Evolutionary conservation across 2,113 vertebrate species (phyloP).

Genomic region (Oreamnos americanus): DNA sequence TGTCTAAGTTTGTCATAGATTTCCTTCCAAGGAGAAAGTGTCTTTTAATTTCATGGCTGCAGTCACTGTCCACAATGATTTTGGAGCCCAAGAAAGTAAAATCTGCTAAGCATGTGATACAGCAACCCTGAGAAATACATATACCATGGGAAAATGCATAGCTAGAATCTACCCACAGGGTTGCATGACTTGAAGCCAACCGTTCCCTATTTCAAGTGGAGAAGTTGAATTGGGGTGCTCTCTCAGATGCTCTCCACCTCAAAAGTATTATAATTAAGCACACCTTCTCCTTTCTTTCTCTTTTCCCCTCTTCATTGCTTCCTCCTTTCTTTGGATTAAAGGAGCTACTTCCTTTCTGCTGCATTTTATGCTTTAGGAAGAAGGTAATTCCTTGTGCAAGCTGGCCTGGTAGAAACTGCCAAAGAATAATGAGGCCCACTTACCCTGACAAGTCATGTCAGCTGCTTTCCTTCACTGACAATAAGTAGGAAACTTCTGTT

Average conservation of each 20-base stretch:
- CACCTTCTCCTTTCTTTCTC: neutral
- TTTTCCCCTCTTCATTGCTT: neutral
- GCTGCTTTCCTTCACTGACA: constrained; percentile 38
- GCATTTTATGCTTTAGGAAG: constrained; percentile 15
- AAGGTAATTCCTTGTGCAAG: constrained; percentile 33
- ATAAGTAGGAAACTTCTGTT: constrained; percentile 43
- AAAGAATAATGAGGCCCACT: constrained; percentile 54
- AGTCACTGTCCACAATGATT: neutral
- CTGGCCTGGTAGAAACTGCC: constrained; percentile 17
- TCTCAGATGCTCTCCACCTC: neutral
- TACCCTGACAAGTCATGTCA: constrained; percentile 56
- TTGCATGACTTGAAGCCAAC: neutral
- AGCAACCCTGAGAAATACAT: neutral
- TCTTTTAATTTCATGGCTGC: neutral
- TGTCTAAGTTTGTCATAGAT: neutral
- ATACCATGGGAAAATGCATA: neutral
- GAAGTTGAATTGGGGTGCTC: neutral
- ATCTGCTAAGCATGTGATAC: neutral
- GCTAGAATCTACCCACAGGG: neutral
- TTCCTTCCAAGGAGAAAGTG: neutral
- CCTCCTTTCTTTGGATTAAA: neutral
- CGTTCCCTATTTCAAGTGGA: neutral
- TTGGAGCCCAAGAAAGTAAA: neutral
- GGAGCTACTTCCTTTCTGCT: neutral
- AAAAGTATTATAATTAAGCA: constrained; percentile 3